Evolutionary conservation across 1,140 invertebrate species (phyloP).

Genomic region (Papilio helenus): DNA sequence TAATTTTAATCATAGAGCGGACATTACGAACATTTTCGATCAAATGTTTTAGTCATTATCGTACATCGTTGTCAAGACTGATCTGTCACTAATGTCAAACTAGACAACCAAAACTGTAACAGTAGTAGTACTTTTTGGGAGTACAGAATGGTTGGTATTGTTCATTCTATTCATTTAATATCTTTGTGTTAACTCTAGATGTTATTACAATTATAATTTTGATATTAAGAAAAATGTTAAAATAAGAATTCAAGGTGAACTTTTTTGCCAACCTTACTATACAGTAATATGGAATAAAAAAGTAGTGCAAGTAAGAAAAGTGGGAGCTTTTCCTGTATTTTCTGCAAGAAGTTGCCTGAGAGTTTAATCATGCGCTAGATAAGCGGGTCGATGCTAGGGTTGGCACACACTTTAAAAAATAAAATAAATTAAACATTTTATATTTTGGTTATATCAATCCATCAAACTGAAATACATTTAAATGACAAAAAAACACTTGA

Average conservation of each 20-base stretch:
- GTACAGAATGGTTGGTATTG: too few relatives aligned
- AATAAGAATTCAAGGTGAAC: background rate
- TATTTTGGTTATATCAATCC: background rate
- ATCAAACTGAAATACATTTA: background rate
- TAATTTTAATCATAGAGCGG: too few relatives aligned
- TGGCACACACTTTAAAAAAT: constrained; percentile 44
- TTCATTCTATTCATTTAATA: too few relatives aligned
- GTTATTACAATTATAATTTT: background rate
- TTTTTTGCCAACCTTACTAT: constrained; percentile 52
- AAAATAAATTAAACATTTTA: background rate
- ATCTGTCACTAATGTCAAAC: too few relatives aligned
- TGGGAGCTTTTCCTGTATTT: constrained; percentile 69
- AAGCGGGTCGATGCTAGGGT: constrained; percentile 52
- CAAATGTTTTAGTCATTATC: too few relatives aligned
- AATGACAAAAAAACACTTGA: too few relatives aligned
- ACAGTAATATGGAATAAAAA: constrained; percentile 59
- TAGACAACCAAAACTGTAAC: too few relatives aligned
- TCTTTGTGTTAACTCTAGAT: background rate
- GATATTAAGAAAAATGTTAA: background rate
- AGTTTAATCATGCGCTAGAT: constrained; percentile 70
- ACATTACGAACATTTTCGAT: too few relatives aligned
- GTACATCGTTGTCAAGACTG: too few relatives aligned
- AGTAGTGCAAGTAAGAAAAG: constrained; percentile 69
- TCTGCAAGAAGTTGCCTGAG: constrained; percentile 63
- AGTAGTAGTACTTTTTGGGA: too few relatives aligned